Evolutionary conservation across 2,113 vertebrate genomes (phyloP).

Genomic region (Rutilus rutilus): DNA sequence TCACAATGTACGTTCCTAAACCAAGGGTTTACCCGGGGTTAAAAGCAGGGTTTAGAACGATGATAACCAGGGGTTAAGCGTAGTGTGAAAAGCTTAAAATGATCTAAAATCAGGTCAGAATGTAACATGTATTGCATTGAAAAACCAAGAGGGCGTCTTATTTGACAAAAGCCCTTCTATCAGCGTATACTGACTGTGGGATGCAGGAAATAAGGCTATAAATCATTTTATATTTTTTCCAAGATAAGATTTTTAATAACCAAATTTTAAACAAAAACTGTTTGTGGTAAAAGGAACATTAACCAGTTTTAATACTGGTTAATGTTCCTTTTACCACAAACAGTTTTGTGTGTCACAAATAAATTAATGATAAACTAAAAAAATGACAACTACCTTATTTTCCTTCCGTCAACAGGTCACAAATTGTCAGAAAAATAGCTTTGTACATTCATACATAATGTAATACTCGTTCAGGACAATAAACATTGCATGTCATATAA

Average conservation of each 20-base stretch:
- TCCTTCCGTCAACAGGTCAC: not conserved
- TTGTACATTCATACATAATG: slow-evolving; percentile 12
- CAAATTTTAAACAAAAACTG: not conserved
- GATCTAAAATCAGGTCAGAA: too few relatives aligned
- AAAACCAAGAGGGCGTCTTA: too few relatives aligned
- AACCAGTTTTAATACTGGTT: not conserved
- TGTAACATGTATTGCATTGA: too few relatives aligned
- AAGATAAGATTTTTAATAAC: not conserved
- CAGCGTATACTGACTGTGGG: not conserved
- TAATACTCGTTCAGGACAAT: not conserved
- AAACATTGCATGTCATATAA: not conserved
- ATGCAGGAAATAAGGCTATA: not conserved
- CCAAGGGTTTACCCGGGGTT: too few relatives aligned
- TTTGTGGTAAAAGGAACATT: slow-evolving; percentile 1
- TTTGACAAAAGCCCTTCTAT: not conserved
- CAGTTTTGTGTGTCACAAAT: not conserved
- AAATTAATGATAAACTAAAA: not conserved
- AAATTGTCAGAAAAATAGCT: not conserved
- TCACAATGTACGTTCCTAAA: too few relatives aligned
- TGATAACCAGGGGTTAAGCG: too few relatives aligned
- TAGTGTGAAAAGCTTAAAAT: too few relatives aligned
- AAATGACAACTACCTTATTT: not conserved
- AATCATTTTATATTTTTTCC: not conserved
- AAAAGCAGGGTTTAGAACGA: too few relatives aligned
- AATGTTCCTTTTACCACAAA: too few relatives aligned